Base-by-base conservation (phyloP, 2,888 invertebrate genomes). In the Empis stercorea region DNA sequence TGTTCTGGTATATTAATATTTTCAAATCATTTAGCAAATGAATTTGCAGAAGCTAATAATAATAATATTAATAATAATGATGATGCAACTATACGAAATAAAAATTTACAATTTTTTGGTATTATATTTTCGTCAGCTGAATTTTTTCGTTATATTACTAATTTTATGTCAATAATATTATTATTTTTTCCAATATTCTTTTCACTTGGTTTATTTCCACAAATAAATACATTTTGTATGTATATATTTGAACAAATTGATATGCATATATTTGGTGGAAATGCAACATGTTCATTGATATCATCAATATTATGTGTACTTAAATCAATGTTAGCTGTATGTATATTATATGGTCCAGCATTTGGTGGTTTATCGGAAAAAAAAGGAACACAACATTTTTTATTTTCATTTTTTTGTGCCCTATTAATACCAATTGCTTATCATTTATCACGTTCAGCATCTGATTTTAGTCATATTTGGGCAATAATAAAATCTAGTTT, bases 191-290 rank as follows among this genome's bases (percentile, higher is more conserved):
- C 99, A 1, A 61, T 97, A 43, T 79, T 94, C 27, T 97, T 97
- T 70, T 95, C 93, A 41, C 72, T 97, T 52, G 99, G 99, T 2
- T 73, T 99, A 41, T 87, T 99, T 61, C 99, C 99, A 4, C 99
- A 89, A 72, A 87, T 97, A 46, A 96, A 95, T 64, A 99, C 99
- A 1, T 95, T 97, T 66, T 68, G 85, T 10, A 91, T 95, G 86
- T 97, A 96, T 68, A 72, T 93, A n/a, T 73, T 96, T 56, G 99
- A 99, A 66, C 99, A 99, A 74, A 76, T 80, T 61, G 96, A 84
- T 68, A 94, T 86, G 82, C 87, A 89, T 60, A 63, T 87, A 2
- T 91, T 91, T 61, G 91, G 91, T 2, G 91, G 91, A 0, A 92
- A 87, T 61, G 92, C 91, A 0, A 84, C 86, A 10, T 85, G 86